These are phyloP conservation scores for Flexamia atlantica DNA, from an alignment of 2,888 invertebrate genomes.

Conservation along the genomic window DNA sequence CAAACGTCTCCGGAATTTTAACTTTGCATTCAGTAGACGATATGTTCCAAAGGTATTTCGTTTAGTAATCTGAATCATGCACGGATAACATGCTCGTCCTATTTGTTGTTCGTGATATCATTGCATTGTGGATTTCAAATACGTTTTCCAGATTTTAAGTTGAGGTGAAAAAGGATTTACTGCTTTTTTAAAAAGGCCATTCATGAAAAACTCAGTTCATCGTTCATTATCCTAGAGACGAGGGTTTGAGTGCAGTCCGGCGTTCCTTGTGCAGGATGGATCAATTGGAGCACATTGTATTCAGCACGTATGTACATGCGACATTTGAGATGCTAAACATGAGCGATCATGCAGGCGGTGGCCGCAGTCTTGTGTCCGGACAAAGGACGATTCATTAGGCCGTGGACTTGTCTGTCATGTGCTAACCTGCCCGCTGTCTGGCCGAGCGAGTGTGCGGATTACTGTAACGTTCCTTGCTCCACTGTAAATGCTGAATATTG, in stretches of 20 bases:
- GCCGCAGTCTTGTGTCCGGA: slow-evolving; percentile 40
- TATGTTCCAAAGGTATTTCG: no score
- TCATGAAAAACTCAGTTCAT: no score
- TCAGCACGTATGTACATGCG: background rate
- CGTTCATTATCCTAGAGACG: slow-evolving; percentile 12
- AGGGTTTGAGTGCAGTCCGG: background rate
- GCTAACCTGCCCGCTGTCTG: slow-evolving; percentile 12
- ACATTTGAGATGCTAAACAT: slow-evolving; percentile 55
- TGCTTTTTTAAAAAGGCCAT: no score
- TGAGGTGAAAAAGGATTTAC: no score
- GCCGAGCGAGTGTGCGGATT: background rate
- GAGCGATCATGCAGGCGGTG: slow-evolving; percentile 41
- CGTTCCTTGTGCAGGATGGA: slow-evolving; percentile 48
- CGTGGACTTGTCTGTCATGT: slow-evolving; percentile 47
- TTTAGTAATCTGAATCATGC: no score
- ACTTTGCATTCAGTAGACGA: no score
- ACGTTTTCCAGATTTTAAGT: no score
- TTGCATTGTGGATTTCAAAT: no score
- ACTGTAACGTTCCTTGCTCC: background rate
- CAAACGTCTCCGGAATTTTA: no score
- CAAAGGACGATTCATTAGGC: slow-evolving; percentile 62
- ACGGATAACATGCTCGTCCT: no score
- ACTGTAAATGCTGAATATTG: background rate
- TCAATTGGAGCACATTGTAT: slow-evolving; percentile 47
- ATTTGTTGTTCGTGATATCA: no score